These are phyloP conservation scores for Spilogale gracilis DNA, from an alignment of 2,113 vertebrate genomes.

Conservation along the genomic window DNA sequence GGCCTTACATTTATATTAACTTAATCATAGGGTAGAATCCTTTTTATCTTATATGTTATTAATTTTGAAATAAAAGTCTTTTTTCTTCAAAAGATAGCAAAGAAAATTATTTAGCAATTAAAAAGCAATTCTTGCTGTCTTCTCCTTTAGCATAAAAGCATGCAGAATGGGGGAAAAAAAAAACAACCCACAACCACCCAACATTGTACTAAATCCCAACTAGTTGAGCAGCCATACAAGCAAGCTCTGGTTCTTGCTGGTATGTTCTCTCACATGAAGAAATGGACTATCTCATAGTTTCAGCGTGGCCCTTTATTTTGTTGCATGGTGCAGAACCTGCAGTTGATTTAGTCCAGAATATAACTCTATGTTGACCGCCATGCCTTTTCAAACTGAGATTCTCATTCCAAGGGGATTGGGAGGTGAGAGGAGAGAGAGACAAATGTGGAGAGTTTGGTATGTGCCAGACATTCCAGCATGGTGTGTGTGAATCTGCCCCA, in stretches of 20 bases:
- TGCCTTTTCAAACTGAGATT: background rate
- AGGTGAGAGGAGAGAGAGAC: rapidly evolving
- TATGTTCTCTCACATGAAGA: background rate
- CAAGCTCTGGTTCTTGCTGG: background rate
- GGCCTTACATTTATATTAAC: background rate
- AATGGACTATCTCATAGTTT: background rate
- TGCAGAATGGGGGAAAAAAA: background rate
- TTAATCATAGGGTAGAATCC: background rate
- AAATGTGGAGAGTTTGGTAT: too few relatives aligned
- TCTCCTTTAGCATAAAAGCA: background rate
- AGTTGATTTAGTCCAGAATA: background rate
- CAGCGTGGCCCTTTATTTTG: background rate
- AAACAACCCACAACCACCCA: too few relatives aligned
- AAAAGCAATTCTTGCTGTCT: background rate
- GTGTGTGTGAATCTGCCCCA: background rate
- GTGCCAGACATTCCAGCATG: too few relatives aligned
- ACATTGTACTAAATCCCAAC: background rate
- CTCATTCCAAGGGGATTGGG: background rate
- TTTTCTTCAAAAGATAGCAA: background rate
- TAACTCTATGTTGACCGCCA: too few relatives aligned
- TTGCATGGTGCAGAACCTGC: background rate
- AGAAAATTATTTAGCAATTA: background rate
- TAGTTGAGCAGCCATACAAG: background rate
- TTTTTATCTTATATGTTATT: background rate
- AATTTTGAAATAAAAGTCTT: background rate